These are phyloP conservation scores for Cotesia typhae DNA, from an alignment of 1,140 invertebrate genomes.

Conservation along the genomic window DNA sequence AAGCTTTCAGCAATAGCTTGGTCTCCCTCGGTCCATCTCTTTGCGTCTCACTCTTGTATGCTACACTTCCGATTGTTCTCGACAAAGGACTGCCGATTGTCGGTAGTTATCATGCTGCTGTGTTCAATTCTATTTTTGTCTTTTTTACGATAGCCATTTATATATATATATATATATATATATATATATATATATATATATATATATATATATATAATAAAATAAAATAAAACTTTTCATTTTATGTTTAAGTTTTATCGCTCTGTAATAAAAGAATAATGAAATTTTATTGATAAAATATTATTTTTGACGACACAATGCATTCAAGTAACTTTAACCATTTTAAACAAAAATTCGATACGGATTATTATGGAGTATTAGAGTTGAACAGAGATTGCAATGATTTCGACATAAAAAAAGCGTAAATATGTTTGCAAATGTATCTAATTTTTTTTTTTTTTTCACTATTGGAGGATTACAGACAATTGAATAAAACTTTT, in stretches of 20 bases:
- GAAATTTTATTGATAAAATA: slow-evolving; percentile 33
- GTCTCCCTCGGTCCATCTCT: slow-evolving; percentile 1
- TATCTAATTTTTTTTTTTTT: neutral
- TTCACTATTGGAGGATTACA: neutral
- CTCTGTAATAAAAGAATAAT: neutral
- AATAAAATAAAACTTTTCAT: neutral
- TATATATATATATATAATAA: neutral
- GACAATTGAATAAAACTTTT: neutral
- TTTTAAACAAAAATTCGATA: slow-evolving; percentile 61
- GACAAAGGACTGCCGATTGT: slow-evolving; percentile 39
- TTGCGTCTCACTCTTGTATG: slow-evolving; percentile 4
- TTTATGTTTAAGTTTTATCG: slow-evolving; percentile 1
- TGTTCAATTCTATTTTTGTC: slow-evolving; percentile 31
- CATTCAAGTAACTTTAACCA: too few species aligned
- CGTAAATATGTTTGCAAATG: slow-evolving; percentile 63
- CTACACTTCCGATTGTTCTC: slow-evolving; percentile 29
- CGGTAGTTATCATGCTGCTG: slow-evolving; percentile 18
- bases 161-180: neutral
- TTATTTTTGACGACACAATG: slow-evolving; percentile 5
- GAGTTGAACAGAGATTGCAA: slow-evolving; percentile 72
- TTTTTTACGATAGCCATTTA: neutral
- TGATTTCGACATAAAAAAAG: slow-evolving; percentile 78
- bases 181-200: neutral
- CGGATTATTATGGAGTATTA: slow-evolving; percentile 84
- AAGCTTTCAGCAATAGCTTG: neutral